Base-by-base conservation (phyloP, 2,797 vertebrate genomes). In the Triplophysa bombifrons region DNA sequence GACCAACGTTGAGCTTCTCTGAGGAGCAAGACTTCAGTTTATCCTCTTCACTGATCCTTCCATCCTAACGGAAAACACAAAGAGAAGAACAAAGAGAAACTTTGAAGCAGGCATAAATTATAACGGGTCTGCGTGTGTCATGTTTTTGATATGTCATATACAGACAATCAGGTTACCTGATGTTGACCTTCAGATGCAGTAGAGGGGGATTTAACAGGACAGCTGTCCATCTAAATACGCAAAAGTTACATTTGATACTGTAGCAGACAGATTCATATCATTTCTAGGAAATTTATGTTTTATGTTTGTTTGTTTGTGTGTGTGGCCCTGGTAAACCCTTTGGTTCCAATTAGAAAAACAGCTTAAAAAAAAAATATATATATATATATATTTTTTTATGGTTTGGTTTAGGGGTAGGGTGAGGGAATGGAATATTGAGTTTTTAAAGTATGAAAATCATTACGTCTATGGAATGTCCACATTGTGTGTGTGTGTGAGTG, bases 21-120 rank as follows among this genome's bases (percentile, higher is more conserved):
- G 30, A 58, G 55, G 48, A 66, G 55, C 7, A 12, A 41, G 58
- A 53, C 12, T 64, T 73, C 27, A 46, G 56, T 53, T 80, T 65
- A 46, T 82, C 61, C 25, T 78, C 81, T 75, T 20, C 61, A 34
- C 14, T 80, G 41, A 67, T 56, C 83, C 93, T 34, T 94, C 88
- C 69, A 91, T 93, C 87, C 95, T 95, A 86, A 95, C 5, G 88
- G 78, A 95, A 93, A 86, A 80, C 91, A 88, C 94, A 94, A 88
- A 96, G 95, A 95, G 96, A 89, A 53, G 34, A 72, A 85, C 83
- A 7, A 30, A 84, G 10, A 72, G 9, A 16, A 86, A 84, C 30
- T 30, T 30, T 86, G 64, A 83, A 50, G 30, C 16, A 78, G 82
- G 53, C 2, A 22, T 9, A 48, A 2, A 22, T 27, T 6, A 41